Conservation (phyloP, 2,888 invertebrate species). For the Trichogramma dendrolimi region DNA sequence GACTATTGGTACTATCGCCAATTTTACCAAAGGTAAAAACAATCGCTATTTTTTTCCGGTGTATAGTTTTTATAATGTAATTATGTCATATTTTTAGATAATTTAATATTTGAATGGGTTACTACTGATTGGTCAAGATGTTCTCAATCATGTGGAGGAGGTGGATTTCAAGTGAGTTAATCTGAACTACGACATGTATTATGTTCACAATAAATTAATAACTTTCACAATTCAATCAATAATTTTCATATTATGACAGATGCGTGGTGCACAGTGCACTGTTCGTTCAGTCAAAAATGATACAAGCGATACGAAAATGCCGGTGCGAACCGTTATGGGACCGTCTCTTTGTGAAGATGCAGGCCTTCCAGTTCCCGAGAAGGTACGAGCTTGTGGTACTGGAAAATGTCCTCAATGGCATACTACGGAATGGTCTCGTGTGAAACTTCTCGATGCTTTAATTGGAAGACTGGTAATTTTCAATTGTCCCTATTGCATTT, state of each 20-base stretch:
- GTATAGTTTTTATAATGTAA: background rate
- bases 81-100: constrained; percentile 28
- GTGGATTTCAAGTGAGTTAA: constrained; percentile 60
- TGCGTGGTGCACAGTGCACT: constrained; percentile 70
- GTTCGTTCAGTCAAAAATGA: constrained; percentile 55
- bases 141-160: constrained; percentile 76
- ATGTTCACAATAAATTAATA: background rate
- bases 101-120: constrained; percentile 72
- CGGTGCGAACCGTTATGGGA: constrained; percentile 55
- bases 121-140: constrained; percentile 83
- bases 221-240: background rate
- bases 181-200: background rate
- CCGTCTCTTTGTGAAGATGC: constrained; percentile 68
- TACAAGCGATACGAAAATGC: constrained; percentile 44
- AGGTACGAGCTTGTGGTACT: constrained; percentile 63
- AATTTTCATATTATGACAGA: constrained; percentile 52
- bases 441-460: constrained; percentile 69
- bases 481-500: background rate
- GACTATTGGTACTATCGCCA: constrained; percentile 43
- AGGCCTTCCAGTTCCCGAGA: constrained; percentile 62
- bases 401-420: constrained; percentile 73
- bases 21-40: constrained; percentile 41
- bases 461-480: constrained; percentile 63
- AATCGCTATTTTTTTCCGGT: background rate
- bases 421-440: constrained; percentile 69